A percentile compares a stretch with the other conserved stretches of the same genome.
phyloP scores from a whole-genome alignment of 2,113 vertebrate genomes.

The Urocolius indicus region DNA sequence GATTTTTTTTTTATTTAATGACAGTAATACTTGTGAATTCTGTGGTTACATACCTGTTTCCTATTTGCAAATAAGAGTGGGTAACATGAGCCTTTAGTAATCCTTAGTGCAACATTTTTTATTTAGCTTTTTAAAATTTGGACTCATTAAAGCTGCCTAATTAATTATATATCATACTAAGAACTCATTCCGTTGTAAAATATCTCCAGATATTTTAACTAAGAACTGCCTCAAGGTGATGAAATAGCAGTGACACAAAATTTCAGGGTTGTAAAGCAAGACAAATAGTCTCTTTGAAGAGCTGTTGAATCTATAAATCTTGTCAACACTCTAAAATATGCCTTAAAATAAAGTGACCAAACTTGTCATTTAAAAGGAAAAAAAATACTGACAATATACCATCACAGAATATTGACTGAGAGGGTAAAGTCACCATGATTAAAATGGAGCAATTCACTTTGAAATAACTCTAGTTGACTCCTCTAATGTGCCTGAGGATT shows the following conservation, averaged over 20 bases:
- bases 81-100: constrained; percentile 51
- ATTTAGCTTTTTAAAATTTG: constrained; percentile 69
- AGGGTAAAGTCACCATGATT: constrained; percentile 68
- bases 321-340: constrained; percentile 41
- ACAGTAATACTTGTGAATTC: background rate
- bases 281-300: constrained; percentile 50
- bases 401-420: constrained; percentile 55
- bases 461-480: constrained; percentile 79
- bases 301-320: constrained; percentile 59
- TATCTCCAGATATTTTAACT: constrained; percentile 52
- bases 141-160: constrained; percentile 70
- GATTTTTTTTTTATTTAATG: constrained; percentile 9
- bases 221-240: constrained; percentile 71
- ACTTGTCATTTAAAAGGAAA: constrained; percentile 38
- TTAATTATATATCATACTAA: constrained; percentile 71
- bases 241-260: constrained; percentile 66
- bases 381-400: constrained; percentile 7
- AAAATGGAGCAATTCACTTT: constrained; percentile 79
- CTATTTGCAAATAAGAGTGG: constrained; percentile 26
- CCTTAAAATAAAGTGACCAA: constrained; percentile 62
- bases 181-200: constrained; percentile 63
- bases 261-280: constrained; percentile 56
- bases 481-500: constrained; percentile 74
- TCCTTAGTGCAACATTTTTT: constrained; percentile 67
- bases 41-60: background rate